Evolutionary conservation across 2,888 invertebrate genomes (phyloP).

Genomic region (Lacanobia oleracea): DNA sequence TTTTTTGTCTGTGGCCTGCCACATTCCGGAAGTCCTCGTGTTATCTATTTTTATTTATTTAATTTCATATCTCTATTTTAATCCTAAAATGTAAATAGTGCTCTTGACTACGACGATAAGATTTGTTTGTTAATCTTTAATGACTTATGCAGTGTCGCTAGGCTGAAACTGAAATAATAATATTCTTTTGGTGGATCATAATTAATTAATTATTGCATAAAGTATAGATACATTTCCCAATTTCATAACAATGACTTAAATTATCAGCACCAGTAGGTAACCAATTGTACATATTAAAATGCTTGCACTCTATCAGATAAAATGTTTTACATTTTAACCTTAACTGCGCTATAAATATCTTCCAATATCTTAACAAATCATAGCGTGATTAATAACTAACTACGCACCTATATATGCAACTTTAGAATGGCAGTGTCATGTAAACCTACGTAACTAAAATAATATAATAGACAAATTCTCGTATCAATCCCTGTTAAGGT

Average conservation of each 20-base stretch:
- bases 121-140: conserved; percentile 23
- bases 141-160: conserved; percentile 41
- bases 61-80: conserved; percentile 21
- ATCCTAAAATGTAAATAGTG: conserved; percentile 54
- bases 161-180: conserved; percentile 25
- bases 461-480: conserved; percentile 37
- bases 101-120: conserved; percentile 35
- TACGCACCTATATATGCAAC: conserved; percentile 70
- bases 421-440: conserved; percentile 78
- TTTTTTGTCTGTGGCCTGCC: conserved; percentile 72
- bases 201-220: conserved; percentile 22
- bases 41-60: conserved; percentile 31
- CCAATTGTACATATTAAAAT: conserved; percentile 45
- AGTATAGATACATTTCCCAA: conserved; percentile 16
- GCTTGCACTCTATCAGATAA: conserved; percentile 32
- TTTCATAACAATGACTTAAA: conserved; percentile 37
- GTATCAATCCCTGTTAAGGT: conserved; percentile 33
- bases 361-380: conserved; percentile 39
- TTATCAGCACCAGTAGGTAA: conserved; percentile 65
- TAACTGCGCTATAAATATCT: conserved; percentile 26
- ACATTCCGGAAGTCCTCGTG: conserved; percentile 69
- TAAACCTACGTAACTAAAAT: conserved; percentile 63
- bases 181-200: conserved; percentile 11
- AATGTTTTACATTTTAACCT: conserved; percentile 60
- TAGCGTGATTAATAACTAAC: conserved; percentile 66